Base-by-base conservation (phyloP, 2,113 vertebrate species). In the Notarius lentiginosus region DNA sequence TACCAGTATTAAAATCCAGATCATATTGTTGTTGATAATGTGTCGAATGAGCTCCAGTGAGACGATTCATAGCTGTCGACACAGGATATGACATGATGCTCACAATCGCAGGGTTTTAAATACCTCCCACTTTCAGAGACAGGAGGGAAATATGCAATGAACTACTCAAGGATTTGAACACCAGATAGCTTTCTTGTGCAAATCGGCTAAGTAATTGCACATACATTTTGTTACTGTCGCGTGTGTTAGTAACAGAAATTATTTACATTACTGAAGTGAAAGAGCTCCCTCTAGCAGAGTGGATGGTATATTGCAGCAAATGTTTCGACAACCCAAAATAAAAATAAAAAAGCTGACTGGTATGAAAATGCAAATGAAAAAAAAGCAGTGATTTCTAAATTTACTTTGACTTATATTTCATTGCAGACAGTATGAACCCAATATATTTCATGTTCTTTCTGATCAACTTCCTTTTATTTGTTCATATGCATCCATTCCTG, bases 11-110 rank as follows among this genome's bases (percentile, higher is more conserved):
- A 87, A 41, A 47, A 85, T 53, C 72, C 75, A 85, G 61, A 76
- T 70, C 82, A 77, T 88, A 4, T 7, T 72, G 22, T 24, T 73
- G 5, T 68, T 81, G 53, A 20, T 47, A 34, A n/a, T n/a, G 61
- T 22, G 5, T 22, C 53, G 12, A n/a, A 55, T 65, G 7, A 56
- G 5, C n/a, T 20, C 51, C 24, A 86, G 24, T 24, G 5, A 27
- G 41, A 53, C 34, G 1, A n/a, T 51, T 1, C 14, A 70, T 75
- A 24, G 68, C 10, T 60, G 7, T 12, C 24, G 30, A 66, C n/a
- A n/a, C 61, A 72, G 49, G 82, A 89, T 66, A 51, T 87, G 76
- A 84, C 68, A 77, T 84, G 76, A 79, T 61, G 5, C 18, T 63
- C 9, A 47, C 8, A 81, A 12, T 47, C 20, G 15, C 24, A 3